A percentile compares a stretch with the other conserved stretches of the same genome.
These are phyloP conservation scores for Panagrolaimus sp. DNA, from an alignment of 1,140 invertebrate species.

Conservation along the genomic window DNA sequence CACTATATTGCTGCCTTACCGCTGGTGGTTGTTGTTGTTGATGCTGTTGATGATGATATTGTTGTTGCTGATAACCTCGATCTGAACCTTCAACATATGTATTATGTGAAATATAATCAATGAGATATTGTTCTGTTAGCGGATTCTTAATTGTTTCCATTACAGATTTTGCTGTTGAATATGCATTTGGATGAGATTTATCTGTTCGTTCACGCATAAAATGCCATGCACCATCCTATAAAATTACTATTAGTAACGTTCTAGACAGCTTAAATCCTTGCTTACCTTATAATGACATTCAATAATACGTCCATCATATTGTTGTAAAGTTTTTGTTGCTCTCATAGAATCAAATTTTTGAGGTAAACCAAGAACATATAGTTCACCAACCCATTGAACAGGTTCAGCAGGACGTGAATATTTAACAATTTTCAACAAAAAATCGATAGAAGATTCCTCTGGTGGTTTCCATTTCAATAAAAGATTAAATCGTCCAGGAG, in stretches of 20 bases:
- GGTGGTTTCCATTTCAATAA: slow-evolving; percentile 97
- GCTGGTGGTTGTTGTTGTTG: background rate
- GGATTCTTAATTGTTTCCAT: slow-evolving; percentile 45
- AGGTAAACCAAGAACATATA: slow-evolving; percentile 47
- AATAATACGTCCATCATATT: slow-evolving; percentile 85
- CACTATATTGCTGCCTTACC: background rate
- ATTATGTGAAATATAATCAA: slow-evolving; percentile 32
- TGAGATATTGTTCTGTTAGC: slow-evolving; percentile 33
- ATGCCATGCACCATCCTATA: slow-evolving; percentile 69
- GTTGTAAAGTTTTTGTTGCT: slow-evolving; percentile 68
- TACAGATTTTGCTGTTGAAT: slow-evolving; percentile 45
- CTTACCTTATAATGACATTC: slow-evolving; percentile 73
- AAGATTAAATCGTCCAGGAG: slow-evolving; percentile 71
- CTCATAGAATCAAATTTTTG: slow-evolving; percentile 66
- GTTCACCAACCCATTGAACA: slow-evolving; percentile 36
- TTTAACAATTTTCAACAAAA: slow-evolving; percentile 74
- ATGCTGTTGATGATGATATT: no score
- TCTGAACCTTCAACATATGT: background rate
- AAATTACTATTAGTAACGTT: slow-evolving; percentile 32
- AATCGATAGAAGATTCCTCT: slow-evolving; percentile 88
- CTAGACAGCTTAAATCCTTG: background rate
- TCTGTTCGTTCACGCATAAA: slow-evolving; percentile 93
- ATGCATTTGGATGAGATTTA: slow-evolving; percentile 84
- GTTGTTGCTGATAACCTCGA: background rate
- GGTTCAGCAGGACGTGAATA: slow-evolving; percentile 69